Evolutionary conservation across 2,113 vertebrate species (phyloP).

Genomic region (Ceuthmochares aereus): DNA sequence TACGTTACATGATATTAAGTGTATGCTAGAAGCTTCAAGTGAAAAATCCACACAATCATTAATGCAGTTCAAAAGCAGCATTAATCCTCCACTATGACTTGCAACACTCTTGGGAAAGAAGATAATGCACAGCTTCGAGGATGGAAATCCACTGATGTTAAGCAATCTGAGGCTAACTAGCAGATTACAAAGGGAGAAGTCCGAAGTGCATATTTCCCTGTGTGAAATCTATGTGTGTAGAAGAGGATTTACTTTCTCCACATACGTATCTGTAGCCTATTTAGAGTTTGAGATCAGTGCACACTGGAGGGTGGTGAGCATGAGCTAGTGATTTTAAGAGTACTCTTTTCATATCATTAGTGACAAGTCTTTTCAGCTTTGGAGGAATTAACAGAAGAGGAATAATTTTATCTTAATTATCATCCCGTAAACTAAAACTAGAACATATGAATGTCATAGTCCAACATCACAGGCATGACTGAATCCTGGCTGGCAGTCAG

Average conservation of each 20-base stretch:
- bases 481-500: not conserved
- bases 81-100: constrained; percentile 14
- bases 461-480: not conserved
- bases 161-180: not conserved
- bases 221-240: not conserved
- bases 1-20: not conserved
- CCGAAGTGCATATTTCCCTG: not conserved
- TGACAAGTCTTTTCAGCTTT: not conserved
- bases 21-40: constrained; percentile 8
- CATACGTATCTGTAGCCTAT: not conserved
- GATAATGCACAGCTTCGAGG: not conserved
- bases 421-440: not conserved
- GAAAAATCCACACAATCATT: not conserved
- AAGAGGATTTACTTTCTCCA: not conserved
- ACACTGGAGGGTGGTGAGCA: not conserved
- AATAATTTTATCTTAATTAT: not conserved
- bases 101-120: not conserved
- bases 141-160: not conserved
- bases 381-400: not conserved
- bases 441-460: not conserved
- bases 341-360: not conserved
- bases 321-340: not conserved
- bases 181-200: not conserved
- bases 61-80: constrained; percentile 25
- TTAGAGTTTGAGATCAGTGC: not conserved